Conservation (phyloP, 2,113 vertebrate species). For the Alethe diademata region DNA sequence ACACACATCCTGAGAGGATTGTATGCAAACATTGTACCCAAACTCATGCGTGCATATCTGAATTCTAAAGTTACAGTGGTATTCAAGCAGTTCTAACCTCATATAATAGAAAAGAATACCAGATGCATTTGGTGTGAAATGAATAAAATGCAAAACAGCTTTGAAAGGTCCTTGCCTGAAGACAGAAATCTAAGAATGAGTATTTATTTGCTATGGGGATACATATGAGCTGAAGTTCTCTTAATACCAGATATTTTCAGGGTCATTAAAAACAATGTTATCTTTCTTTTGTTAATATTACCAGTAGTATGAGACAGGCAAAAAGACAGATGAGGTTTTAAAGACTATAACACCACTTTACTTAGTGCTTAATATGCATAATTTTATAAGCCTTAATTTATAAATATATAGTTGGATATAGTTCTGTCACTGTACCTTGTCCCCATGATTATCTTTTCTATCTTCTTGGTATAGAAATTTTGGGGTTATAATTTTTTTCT, state of each 20-base stretch:
- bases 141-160: constrained; percentile 58
- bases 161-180: constrained; percentile 52
- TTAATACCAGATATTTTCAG: constrained; percentile 3
- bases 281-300: background rate
- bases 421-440: background rate
- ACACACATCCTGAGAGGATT: background rate
- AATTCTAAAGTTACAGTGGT: constrained; percentile 37
- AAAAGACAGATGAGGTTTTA: background rate
- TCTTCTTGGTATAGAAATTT: background rate
- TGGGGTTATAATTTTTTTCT: background rate
- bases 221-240: background rate
- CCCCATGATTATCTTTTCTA: background rate
- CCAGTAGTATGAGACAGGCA: background rate
- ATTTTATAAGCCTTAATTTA: background rate
- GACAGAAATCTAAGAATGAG: constrained; percentile 24
- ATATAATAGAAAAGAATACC: constrained; percentile 53
- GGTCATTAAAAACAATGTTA: background rate
- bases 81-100: constrained; percentile 43
- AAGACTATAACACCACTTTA: background rate
- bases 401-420: background rate
- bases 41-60: background rate
- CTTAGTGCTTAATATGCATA: background rate
- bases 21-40: background rate
- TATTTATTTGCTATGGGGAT: background rate
- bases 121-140: constrained; percentile 63